Percentiles rank a stretch among this genome's conserved stretches.
Evolutionary conservation across 2,888 invertebrate genomes (phyloP).

Genomic region (Dione juno): DNA sequence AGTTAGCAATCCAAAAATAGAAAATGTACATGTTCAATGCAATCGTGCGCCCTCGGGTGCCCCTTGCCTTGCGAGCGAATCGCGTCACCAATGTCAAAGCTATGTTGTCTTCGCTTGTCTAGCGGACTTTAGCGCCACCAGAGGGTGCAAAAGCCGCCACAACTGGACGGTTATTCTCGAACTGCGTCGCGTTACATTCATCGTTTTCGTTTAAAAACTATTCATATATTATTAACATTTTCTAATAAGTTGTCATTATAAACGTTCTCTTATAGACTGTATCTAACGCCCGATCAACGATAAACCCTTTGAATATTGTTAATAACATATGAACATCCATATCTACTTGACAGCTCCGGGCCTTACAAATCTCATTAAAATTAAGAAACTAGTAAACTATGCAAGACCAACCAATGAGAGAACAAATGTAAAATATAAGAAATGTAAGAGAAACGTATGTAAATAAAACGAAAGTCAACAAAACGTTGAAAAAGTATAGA

Average conservation of each 20-base stretch:
- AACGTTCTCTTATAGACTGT: slow-evolving; percentile 26
- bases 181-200: slow-evolving; percentile 72
- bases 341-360: slow-evolving; percentile 67
- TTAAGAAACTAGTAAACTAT: slow-evolving; percentile 41
- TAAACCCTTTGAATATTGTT: slow-evolving; percentile 51
- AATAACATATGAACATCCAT: slow-evolving; percentile 55
- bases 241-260: slow-evolving; percentile 41
- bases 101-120: slow-evolving; percentile 58
- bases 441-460: slow-evolving; percentile 32
- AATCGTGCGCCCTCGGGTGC: slow-evolving; percentile 77
- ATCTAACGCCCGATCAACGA: slow-evolving; percentile 26
- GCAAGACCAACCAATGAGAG: slow-evolving; percentile 42
- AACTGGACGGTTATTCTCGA: slow-evolving; percentile 81
- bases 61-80: slow-evolving; percentile 63
- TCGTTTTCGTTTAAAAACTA: slow-evolving; percentile 48
- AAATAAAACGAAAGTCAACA: slow-evolving; percentile 46
- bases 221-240: slow-evolving; percentile 51
- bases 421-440: slow-evolving; percentile 32
- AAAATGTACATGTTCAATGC: slow-evolving; percentile 83
- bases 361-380: slow-evolving; percentile 60
- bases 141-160: slow-evolving; percentile 80
- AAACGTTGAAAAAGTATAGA: slow-evolving; percentile 51
- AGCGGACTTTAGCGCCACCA: slow-evolving; percentile 72
- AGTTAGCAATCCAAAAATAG: slow-evolving; percentile 84
- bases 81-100: slow-evolving; percentile 54